Base-by-base conservation (phyloP, 2,113 vertebrate genomes). In the Mandrillus leucophaeus region DNA sequence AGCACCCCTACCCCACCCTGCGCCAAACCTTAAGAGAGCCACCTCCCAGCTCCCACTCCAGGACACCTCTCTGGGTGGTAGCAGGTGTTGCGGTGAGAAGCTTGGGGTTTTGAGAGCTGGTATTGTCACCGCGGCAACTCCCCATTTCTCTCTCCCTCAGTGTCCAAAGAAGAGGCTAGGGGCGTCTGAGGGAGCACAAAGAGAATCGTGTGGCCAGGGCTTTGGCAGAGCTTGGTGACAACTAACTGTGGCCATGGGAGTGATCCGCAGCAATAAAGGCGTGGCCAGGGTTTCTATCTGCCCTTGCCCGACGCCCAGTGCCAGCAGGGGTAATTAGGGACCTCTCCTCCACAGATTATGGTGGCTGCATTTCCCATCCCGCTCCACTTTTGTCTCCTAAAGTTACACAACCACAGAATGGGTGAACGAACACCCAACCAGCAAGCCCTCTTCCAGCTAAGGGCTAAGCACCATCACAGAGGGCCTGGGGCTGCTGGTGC, bases 51-150 rank as follows among this genome's bases (percentile, higher is more conserved):
- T 82, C 88, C 81, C 64, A 38, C 89, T 10, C 27, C 12, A 70
- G 79, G 68, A 70, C 45, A 61, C 73, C 22, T 43, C 25, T 43
- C 86, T 57, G 6, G 0, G 40, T 72, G 70, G 90, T 85, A 92
- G 97, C 97, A 98, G 98, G 97, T 97, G 97, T 86, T 95, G 96
- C 14, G 68, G 97, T 96, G 72, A 98, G 88, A 92, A 95, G 90
- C 90, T 40, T 97, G 94, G 76, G 97, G 96, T 61, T 96, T 90
- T 96, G 16, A 92, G 52, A 92, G 61, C 59, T 81, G 50, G 80
- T 75, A 88, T 70, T 94, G 75, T 94, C 95, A 96, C 88, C 23
- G 1, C 1, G 17, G 90, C 85, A 92, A 85, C 84, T 22, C 4
- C 55, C 22, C 13, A 3, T 23, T 30, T 40, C 48, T 40, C 57